phyloP scores from a whole-genome alignment of 2,113 vertebrate genomes.

The Crotophaga sulcirostris region DNA sequence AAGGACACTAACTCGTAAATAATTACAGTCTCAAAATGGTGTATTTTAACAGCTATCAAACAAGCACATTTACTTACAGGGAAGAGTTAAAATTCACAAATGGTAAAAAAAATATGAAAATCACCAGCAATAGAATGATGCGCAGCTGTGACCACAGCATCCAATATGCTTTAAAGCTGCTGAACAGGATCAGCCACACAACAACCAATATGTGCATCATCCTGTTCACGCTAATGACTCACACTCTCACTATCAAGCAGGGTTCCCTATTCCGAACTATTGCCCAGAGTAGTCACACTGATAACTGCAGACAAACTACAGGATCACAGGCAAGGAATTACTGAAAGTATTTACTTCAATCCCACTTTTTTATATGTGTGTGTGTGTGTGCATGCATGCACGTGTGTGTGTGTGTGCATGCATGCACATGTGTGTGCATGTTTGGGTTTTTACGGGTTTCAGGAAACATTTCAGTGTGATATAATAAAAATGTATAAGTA shows the following conservation, averaged over 20 bases:
- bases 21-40: neutral
- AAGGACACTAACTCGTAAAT: neutral
- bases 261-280: neutral
- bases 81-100: neutral
- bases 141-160: neutral
- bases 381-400: no score
- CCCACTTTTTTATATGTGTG: neutral
- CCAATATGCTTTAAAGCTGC: slow-evolving; percentile 6
- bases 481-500: neutral
- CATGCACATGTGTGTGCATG: no score
- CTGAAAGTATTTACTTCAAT: neutral
- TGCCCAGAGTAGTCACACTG: neutral
- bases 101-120: neutral
- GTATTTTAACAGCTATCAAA: neutral
- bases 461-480: neutral
- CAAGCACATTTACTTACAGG: neutral
- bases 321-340: neutral
- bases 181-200: slow-evolving; percentile 16
- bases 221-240: slow-evolving; percentile 29
- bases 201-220: neutral
- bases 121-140: neutral
- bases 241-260: neutral
- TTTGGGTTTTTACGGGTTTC: neutral
- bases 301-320: neutral
- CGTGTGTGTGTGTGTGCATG: fast-evolving